These are phyloP conservation scores for Glaucomys volans DNA, from an alignment of 2,113 vertebrate species.

Conservation along the genomic window DNA sequence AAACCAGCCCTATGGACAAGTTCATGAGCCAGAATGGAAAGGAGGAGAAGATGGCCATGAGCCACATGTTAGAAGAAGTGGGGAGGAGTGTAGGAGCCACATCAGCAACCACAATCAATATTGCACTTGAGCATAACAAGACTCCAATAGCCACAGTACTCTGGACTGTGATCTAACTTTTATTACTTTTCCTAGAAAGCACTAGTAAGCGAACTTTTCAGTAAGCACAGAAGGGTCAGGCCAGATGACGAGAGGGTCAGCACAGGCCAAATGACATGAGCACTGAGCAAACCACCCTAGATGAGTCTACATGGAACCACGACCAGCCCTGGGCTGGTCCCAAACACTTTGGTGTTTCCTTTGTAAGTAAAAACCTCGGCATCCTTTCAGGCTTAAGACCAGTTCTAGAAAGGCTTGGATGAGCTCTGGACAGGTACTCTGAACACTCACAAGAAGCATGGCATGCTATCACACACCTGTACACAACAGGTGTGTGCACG, in stretches of 20 bases:
- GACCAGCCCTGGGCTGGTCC: not conserved
- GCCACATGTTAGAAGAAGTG: fast-evolving
- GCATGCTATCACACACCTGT: not conserved
- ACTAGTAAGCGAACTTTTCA: not conserved
- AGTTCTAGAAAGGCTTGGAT: not conserved
- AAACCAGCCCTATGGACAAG: not conserved
- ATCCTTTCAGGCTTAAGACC: not conserved
- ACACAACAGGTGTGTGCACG: not conserved
- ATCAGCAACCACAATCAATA: not conserved
- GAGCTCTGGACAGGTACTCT: conserved; percentile 26
- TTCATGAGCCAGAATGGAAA: not conserved
- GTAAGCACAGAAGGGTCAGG: not conserved
- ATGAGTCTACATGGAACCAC: too few relatives aligned
- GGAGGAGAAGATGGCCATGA: not conserved
- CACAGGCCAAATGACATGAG: not conserved
- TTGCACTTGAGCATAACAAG: fast-evolving
- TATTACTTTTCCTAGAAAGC: not conserved
- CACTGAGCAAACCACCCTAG: not conserved
- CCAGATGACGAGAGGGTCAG: too few relatives aligned
- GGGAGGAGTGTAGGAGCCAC: not conserved
- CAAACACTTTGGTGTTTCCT: not conserved
- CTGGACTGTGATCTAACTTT: not conserved
- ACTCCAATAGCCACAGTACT: not conserved
- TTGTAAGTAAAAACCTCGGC: not conserved
- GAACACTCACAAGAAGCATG: not conserved